Evolutionary conservation across 2,797 vertebrate genomes (phyloP).

Genomic region (Acipenser transmontanus): DNA sequence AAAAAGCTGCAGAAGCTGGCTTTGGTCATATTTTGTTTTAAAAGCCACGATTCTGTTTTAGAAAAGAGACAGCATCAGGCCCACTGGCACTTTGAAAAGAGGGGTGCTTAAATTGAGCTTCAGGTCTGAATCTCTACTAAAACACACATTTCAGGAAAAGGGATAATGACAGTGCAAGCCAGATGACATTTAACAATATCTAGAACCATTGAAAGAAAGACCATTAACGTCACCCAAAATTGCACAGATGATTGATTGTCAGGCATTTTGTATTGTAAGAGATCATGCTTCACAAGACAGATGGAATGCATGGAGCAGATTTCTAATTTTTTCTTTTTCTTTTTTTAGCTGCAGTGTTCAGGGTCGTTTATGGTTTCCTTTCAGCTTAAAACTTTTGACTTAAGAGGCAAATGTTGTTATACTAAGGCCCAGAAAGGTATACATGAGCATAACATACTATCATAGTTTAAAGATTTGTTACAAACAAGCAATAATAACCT

Average conservation of each 20-base stretch:
- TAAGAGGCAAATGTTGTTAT: background rate
- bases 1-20: too few relatives aligned
- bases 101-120: too few relatives aligned
- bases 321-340: background rate
- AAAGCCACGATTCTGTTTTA: background rate
- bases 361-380: background rate
- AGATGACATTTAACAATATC: conserved; percentile 3
- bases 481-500: too few relatives aligned
- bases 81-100: background rate
- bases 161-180: conserved; percentile 1
- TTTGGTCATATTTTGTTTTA: too few relatives aligned
- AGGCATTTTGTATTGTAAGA: conserved; percentile 1
- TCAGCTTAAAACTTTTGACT: background rate
- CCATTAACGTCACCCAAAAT: conserved; percentile 8
- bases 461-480: too few relatives aligned
- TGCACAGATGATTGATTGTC: background rate
- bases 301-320: background rate
- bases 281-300: background rate
- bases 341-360: background rate
- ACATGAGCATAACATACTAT: too few relatives aligned
- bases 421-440: too few relatives aligned
- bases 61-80: background rate
- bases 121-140: background rate
- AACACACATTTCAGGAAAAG: background rate
- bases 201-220: conserved; percentile 2